A percentile compares a stretch with the other conserved stretches of the same genome.
Evolutionary conservation across 2,888 invertebrate species (phyloP).

Genomic region (Caenorhabditis zanzibari): DNA sequence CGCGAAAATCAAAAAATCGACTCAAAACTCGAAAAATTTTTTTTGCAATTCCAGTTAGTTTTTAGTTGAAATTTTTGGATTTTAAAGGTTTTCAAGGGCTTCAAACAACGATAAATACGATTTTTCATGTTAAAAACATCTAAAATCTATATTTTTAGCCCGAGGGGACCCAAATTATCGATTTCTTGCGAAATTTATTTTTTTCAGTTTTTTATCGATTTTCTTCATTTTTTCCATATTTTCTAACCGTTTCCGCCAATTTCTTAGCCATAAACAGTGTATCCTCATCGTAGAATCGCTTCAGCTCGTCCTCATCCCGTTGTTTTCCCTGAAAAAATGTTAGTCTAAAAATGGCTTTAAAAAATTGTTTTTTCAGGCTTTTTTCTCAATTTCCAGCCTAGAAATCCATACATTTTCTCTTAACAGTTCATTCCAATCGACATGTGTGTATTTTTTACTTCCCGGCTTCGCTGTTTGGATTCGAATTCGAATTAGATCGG

Average conservation of each 20-base stretch:
- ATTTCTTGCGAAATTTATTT: too few species aligned
- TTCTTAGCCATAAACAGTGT: conserved; percentile 49
- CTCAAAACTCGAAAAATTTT: too few species aligned
- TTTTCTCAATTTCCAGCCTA: conserved; percentile 14
- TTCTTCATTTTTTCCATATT: not conserved
- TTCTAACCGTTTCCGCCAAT: conserved; percentile 37
- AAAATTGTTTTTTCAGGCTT: not conserved
- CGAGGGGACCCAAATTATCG: too few species aligned
- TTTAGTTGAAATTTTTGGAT: not conserved
- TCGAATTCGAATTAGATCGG: conserved; percentile 31
- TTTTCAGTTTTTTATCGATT: not conserved
- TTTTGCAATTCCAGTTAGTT: too few species aligned
- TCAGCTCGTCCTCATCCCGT: conserved; percentile 26
- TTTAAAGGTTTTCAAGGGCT: not conserved
- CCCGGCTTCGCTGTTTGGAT: conserved; percentile 47
- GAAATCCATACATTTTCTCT: conserved; percentile 21
- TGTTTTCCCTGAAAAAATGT: conserved; percentile 44
- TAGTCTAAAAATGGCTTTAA: too few species aligned
- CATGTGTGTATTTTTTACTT: conserved; percentile 57
- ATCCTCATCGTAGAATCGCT: conserved; percentile 53
- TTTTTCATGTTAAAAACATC: too few species aligned
- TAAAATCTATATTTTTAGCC: too few species aligned
- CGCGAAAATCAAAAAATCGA: too few species aligned
- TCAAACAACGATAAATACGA: too few species aligned
- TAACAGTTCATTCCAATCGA: conserved; percentile 47